Conservation (phyloP, 1,140 invertebrate species). For the Diabrotica undecimpunctata region DNA sequence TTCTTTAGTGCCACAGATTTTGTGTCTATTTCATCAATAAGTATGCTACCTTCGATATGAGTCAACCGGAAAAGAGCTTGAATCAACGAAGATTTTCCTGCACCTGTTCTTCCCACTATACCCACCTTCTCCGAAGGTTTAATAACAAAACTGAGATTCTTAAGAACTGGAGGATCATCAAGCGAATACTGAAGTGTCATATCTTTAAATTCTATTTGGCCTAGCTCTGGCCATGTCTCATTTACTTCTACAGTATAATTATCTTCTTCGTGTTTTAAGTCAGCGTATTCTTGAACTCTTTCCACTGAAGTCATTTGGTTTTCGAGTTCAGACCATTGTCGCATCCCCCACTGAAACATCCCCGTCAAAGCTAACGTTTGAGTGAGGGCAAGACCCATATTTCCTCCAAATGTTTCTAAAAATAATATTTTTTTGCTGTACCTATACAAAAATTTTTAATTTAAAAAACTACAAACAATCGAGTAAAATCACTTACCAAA, state of each 20-base stretch:
- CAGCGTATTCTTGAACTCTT: conserved; percentile 66
- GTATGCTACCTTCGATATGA: conserved; percentile 62
- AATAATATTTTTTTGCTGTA: neutral
- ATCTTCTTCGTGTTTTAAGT: conserved; percentile 62
- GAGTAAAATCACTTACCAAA: neutral
- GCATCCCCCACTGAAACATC: conserved; percentile 77
- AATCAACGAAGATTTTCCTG: conserved; percentile 70
- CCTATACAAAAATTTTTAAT: no score
- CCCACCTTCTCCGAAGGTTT: no score
- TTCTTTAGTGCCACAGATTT: conserved; percentile 52
- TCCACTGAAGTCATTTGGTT: conserved; percentile 56
- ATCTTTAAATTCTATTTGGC: conserved; percentile 42
- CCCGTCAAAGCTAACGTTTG: conserved; percentile 74
- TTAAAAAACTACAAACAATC: no score
- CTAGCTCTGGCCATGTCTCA: conserved; percentile 37
- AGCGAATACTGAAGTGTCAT: conserved; percentile 53
- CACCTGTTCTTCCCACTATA: conserved; percentile 43
- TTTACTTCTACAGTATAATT: conserved; percentile 38
- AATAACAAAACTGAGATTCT: conserved; percentile 47
- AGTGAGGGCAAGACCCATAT: conserved; percentile 74
- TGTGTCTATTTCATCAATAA: conserved; percentile 57
- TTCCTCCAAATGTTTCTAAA: conserved; percentile 52
- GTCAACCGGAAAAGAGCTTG: conserved; percentile 67
- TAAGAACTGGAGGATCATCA: conserved; percentile 61
- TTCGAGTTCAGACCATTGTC: conserved; percentile 76